These are phyloP conservation scores for Leptestheria dahalacensis DNA, from an alignment of 1,140 invertebrate species.

Conservation along the genomic window DNA sequence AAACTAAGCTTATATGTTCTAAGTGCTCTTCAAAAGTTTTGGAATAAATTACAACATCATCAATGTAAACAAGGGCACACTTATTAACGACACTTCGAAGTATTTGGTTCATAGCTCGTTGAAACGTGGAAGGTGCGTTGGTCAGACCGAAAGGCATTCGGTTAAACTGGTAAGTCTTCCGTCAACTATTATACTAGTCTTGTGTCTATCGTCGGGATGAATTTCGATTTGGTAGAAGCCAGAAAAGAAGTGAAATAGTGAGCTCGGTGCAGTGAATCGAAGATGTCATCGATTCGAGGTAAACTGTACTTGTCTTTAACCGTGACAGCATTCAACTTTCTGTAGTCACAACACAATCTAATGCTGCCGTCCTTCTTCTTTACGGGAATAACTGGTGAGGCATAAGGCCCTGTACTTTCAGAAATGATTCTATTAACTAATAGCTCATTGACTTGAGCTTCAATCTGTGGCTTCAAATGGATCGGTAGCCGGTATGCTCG, in stretches of 20 bases:
- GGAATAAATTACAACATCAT: slow-evolving; percentile 36
- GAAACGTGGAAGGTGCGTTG: slow-evolving; percentile 27
- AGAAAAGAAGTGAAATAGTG: slow-evolving; percentile 22
- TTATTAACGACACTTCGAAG: slow-evolving; percentile 19
- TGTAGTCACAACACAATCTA: too few relatives aligned
- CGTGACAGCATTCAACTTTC: too few relatives aligned
- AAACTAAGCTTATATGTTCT: slow-evolving; percentile 17
- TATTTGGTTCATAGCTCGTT: slow-evolving; percentile 27
- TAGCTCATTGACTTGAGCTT: too few relatives aligned
- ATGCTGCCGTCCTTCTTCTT: too few relatives aligned
- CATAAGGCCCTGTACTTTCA: too few relatives aligned
- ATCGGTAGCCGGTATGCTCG: too few relatives aligned
- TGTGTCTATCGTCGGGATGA: slow-evolving; percentile 21
- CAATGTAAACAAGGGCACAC: slow-evolving; percentile 31
- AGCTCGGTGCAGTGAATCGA: slow-evolving; percentile 22
- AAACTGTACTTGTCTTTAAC: slow-evolving; percentile 27
- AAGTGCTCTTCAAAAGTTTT: slow-evolving; percentile 22
- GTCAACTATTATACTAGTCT: slow-evolving; percentile 31
- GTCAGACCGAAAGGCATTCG: slow-evolving; percentile 28
- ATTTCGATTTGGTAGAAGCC: slow-evolving; percentile 30
- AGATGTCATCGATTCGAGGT: slow-evolving; percentile 26
- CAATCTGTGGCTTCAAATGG: too few relatives aligned
- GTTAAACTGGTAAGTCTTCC: slow-evolving; percentile 26
- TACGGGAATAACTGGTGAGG: too few relatives aligned
- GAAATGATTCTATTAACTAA: too few relatives aligned